Evolutionary conservation across 2,888 invertebrate genomes (phyloP), one percentile per base, ranked within the genome.

Genomic region (Halictus ligatus): DNA sequence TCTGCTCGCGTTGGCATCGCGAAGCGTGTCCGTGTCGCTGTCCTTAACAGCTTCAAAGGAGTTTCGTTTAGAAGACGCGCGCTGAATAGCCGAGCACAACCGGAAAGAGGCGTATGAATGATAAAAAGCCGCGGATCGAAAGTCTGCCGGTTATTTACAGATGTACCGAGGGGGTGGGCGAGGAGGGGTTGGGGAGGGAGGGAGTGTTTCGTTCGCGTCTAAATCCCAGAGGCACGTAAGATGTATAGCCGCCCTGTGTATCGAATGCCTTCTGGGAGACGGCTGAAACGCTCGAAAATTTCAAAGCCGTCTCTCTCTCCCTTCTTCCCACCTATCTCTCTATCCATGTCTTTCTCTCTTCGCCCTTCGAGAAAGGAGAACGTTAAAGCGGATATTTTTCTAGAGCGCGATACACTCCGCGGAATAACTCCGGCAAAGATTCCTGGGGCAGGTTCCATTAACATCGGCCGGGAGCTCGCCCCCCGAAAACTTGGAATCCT

Each of bases 101-200:
- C 29, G 67, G 58, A 40, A 69, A 67, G 46, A 60, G 46, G 69
- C 50, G 64, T 43, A 35, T 50, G 85, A 85, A 75, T 74, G 77
- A 78, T 80, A 75, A 80, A 85, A 77, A 58, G 73, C 69, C 6
- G 13, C n/a, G 64, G n/a, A 80, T 69, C 77, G 76, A 85, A 77
- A 85, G 74, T 74, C 74, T 64, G 46, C 48, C 40, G 80, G 48
- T 77, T 78, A 80, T 85, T 85, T 80, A 74, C 69, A 71, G 54
- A 75, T 40, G 73, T 71, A 69, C 75, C 40, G 40, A 54, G 60
- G 8, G 15, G 1, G 12, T 35, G 4, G 35, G 35, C 35, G 35
- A 35, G 40, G 48, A 7, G 18, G 18, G 18, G 6, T 13, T 1
- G 7, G 25, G 60, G 0, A 15, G 15, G 60, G 2, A 5, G 50